Evolutionary conservation across 2,113 vertebrate genomes (phyloP), one percentile per base, ranked within the genome.

Genomic region (Elachura formosa): DNA sequence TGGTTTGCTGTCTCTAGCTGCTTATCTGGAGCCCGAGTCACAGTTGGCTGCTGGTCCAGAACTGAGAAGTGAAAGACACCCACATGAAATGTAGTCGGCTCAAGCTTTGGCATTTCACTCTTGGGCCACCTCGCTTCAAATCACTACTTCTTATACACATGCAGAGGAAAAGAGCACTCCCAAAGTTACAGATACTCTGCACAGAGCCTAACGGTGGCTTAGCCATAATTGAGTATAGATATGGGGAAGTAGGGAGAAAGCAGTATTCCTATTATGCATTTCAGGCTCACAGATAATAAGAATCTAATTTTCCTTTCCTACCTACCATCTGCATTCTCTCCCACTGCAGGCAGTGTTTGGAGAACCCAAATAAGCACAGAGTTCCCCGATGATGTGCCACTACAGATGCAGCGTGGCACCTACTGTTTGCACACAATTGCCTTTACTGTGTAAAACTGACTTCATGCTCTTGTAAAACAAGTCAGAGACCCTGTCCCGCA

Each of bases 11-110:
- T 64, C 48, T 92, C 54, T 76, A 29, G 84, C 89, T 78, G 87
- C 87, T 91, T 93, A 29, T 85, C 94, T 95, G 90, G 78, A 94
- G 29, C 87, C 36, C 5, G 0, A 51, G 85, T 96, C 93, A 95
- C 92, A 92, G 82, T 19, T 96, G 95, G 84, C 93, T 91, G 72
- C 63, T 90, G 91, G 88, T 86, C 90, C 95, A 91, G 59, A 96
- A 71, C 91, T 59, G 87, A 90, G 93, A 95, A 96, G 64, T 0
- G 0, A 72, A 91, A 91, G 89, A 69, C 84, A 83, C 87, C 31
- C 82, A 90, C 31, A 66, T 67, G 75, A 88, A 90, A 77, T 2
- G 31, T 1, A 20, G 40, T 36, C 52, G 1, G 82, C 71, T 87
- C 4, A 1, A 84, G 78, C 63, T 88, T 56, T 12, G 66, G 61